A percentile compares a stretch with the other conserved stretches of the same genome.
Conservation (phyloP, 1,140 invertebrate genomes). For the Drosophila punjabiensis region DNA sequence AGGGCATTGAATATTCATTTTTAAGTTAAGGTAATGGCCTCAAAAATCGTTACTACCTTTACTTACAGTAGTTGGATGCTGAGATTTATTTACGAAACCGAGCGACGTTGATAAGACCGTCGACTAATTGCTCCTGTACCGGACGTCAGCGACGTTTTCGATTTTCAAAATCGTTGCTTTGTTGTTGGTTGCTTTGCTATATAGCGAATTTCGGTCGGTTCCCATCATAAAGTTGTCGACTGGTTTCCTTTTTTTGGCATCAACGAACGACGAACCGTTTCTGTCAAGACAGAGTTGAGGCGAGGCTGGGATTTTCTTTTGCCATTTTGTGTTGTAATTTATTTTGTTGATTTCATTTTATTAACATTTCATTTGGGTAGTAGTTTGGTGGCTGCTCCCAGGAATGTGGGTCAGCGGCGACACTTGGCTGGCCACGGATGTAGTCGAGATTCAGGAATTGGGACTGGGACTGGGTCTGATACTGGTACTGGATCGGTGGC, state of each 20-base stretch:
- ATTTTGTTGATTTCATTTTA: constrained; percentile 60
- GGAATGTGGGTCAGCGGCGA: constrained; percentile 78
- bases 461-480: constrained; percentile 2
- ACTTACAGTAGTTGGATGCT: constrained; percentile 54
- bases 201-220: constrained; percentile 47
- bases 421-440: constrained; percentile 61
- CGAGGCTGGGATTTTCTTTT: constrained; percentile 73
- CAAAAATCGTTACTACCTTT: constrained; percentile 6
- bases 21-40: neutral
- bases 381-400: constrained; percentile 40
- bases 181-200: constrained; percentile 17
- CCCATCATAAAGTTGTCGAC: constrained; percentile 77
- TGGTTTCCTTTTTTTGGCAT: constrained; percentile 82
- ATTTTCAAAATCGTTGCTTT: constrained; percentile 58
- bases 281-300: constrained; percentile 56
- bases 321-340: constrained; percentile 66
- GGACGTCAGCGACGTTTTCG: constrained; percentile 75
- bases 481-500: constrained; percentile 24
- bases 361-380: constrained; percentile 72
- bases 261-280: constrained; percentile 60
- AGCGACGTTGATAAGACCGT: constrained; percentile 65
- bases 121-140: constrained; percentile 72
- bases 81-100: constrained; percentile 68
- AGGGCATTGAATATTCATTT: constrained; percentile 18
- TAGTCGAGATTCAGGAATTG: constrained; percentile 14